Evolutionary conservation across 35 echinoderm and acorn worm genomes (phyloP).

Genomic region (Anneissia japonica): DNA sequence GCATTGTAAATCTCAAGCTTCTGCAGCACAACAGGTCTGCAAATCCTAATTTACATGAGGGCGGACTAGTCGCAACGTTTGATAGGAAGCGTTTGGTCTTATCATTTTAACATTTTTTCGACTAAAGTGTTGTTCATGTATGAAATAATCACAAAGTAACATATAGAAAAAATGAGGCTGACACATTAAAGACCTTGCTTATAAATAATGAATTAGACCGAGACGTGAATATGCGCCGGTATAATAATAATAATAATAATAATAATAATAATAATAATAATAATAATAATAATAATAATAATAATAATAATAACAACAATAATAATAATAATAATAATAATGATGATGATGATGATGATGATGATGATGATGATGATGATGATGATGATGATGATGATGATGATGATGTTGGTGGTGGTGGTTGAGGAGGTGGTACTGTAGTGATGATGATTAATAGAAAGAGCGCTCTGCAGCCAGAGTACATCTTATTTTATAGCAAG

Average conservation of each 20-base stretch:
- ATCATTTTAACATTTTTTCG: no score
- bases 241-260: background rate
- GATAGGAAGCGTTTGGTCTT: no score
- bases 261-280: slow-evolving; percentile 3
- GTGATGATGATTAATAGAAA: no score
- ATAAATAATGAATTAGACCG: background rate
- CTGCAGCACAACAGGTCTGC: no score
- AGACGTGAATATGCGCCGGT: background rate
- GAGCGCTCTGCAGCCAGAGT: no score
- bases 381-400: background rate
- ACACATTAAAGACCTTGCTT: background rate
- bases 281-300: slow-evolving; percentile 3
- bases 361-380: background rate
- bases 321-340: slow-evolving; percentile 3
- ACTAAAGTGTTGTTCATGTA: no score
- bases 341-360: background rate
- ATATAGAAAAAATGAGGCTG: background rate
- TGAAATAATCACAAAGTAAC: no score
- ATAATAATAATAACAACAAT: background rate
- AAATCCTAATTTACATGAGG: no score
- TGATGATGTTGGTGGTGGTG: background rate
- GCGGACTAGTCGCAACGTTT: no score
- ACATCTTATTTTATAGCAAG: no score
- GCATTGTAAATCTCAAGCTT: no score
- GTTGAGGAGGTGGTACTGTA: no score